phyloP scores from a whole-genome alignment of 2,113 vertebrate species.

The Apistogramma diplotaenia region DNA sequence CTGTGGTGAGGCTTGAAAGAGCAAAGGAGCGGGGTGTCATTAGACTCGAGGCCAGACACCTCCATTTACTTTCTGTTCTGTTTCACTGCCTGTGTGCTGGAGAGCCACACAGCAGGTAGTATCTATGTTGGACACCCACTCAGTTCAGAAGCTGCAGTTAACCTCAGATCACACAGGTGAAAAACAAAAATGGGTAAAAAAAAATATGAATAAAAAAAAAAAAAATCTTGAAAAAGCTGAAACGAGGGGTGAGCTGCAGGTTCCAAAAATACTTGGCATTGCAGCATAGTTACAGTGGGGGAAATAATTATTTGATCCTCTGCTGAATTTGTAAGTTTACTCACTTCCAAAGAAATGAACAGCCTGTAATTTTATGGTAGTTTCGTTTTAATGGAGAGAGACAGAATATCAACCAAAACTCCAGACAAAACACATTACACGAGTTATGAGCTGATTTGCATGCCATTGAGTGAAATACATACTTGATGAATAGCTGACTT shows the following conservation, averaged over 20 bases:
- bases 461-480: too few relatives aligned
- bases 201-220: not conserved
- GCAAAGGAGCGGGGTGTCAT: conserved; percentile 49
- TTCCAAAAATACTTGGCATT: not conserved
- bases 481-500: too few relatives aligned
- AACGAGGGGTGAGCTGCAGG: not conserved
- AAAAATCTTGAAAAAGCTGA: not conserved
- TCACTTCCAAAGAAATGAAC: too few relatives aligned
- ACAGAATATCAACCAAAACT: too few relatives aligned
- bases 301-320: too few relatives aligned
- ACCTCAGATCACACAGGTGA: conserved; percentile 18
- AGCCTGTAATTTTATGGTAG: too few relatives aligned
- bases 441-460: too few relatives aligned
- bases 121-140: conserved; percentile 4
- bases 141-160: not conserved
- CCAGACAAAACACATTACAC: too few relatives aligned
- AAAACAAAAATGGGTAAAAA: not conserved
- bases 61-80: conserved; percentile 36
- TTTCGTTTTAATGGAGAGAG: too few relatives aligned
- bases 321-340: too few relatives aligned
- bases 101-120: conserved; percentile 33
- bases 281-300: not conserved
- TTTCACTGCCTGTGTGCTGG: conserved; percentile 10
- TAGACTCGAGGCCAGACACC: conserved; percentile 47
- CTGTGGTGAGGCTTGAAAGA: conserved; percentile 54